These are phyloP conservation scores for Myotis pilosus DNA, from an alignment of 2,797 vertebrate genomes.

Conservation along the genomic window DNA sequence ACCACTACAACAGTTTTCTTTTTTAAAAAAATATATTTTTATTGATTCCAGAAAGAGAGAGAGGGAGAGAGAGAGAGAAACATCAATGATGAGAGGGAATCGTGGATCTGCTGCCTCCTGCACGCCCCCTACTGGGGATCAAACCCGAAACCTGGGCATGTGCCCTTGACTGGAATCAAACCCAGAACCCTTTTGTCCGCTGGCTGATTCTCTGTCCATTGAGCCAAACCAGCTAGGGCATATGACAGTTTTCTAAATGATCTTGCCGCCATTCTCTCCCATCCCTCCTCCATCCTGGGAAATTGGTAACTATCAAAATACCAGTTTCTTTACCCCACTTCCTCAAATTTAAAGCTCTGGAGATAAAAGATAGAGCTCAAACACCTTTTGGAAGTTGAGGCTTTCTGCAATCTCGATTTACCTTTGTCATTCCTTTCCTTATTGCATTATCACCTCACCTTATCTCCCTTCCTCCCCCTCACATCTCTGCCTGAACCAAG, in stretches of 20 bases:
- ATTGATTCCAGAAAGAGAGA: too few species aligned
- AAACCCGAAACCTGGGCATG: too few species aligned
- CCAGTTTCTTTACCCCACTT: background rate
- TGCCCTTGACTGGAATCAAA: too few species aligned
- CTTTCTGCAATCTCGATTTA: background rate
- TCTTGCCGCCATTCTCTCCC: background rate
- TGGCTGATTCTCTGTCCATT: too few species aligned
- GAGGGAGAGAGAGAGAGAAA: too few species aligned
- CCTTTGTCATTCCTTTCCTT: background rate
- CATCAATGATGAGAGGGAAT: too few species aligned
- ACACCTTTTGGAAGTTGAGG: background rate
- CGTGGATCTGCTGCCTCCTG: too few species aligned
- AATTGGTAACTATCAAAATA: background rate
- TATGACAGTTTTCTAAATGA: background rate
- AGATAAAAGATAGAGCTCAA: background rate
- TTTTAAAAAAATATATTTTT: too few species aligned
- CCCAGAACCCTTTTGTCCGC: too few species aligned
- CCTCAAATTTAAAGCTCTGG: background rate
- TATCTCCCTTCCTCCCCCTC: background rate
- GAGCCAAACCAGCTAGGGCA: too few species aligned
- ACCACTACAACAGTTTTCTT: background rate
- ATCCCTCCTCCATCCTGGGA: background rate
- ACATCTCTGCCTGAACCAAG: background rate
- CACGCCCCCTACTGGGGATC: too few species aligned
- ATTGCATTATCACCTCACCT: background rate